Conservation (phyloP, 2,797 vertebrate species). For the Lindbergichthys nudifrons region DNA sequence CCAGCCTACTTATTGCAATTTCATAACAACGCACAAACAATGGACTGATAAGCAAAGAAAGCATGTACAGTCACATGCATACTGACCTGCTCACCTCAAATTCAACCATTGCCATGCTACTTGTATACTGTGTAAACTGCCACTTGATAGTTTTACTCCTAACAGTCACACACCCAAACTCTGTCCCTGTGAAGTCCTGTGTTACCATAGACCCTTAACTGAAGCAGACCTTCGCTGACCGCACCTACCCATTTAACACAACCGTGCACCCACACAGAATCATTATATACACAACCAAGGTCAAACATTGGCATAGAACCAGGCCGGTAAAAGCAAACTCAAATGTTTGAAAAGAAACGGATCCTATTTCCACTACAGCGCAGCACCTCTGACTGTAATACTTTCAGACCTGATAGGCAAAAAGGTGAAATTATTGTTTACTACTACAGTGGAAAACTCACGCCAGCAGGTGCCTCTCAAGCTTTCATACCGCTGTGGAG, state of each 20-base stretch:
- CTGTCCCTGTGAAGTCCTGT: slow-evolving; percentile 53
- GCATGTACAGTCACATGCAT: slow-evolving; percentile 1
- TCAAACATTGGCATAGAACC: slow-evolving; percentile 51
- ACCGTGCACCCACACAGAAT: slow-evolving; percentile 23
- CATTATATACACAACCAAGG: slow-evolving; percentile 60
- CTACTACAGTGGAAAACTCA: slow-evolving; percentile 59
- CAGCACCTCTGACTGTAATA: background rate
- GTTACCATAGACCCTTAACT: slow-evolving; percentile 55
- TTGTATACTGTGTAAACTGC: slow-evolving; percentile 28
- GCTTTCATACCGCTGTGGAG: slow-evolving; percentile 43
- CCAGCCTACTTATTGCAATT: background rate
- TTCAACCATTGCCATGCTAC: slow-evolving; percentile 33
- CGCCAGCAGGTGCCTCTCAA: slow-evolving; percentile 53
- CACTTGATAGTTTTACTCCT: slow-evolving; percentile 42
- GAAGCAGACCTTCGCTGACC: slow-evolving; percentile 47
- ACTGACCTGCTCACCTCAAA: slow-evolving; percentile 20
- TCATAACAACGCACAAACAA: background rate
- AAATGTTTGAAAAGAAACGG: slow-evolving; percentile 58
- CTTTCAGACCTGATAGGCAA: slow-evolving; percentile 21
- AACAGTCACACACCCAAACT: slow-evolving; percentile 32
- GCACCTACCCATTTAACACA: slow-evolving; percentile 57
- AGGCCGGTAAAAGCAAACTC: slow-evolving; percentile 36
- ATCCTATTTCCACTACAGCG: slow-evolving; percentile 27
- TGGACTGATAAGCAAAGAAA: background rate
- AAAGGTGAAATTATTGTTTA: slow-evolving; percentile 65